Evolutionary conservation across 2,797 vertebrate species (phyloP).

Genomic region (Dicrostonyx torquatus): DNA sequence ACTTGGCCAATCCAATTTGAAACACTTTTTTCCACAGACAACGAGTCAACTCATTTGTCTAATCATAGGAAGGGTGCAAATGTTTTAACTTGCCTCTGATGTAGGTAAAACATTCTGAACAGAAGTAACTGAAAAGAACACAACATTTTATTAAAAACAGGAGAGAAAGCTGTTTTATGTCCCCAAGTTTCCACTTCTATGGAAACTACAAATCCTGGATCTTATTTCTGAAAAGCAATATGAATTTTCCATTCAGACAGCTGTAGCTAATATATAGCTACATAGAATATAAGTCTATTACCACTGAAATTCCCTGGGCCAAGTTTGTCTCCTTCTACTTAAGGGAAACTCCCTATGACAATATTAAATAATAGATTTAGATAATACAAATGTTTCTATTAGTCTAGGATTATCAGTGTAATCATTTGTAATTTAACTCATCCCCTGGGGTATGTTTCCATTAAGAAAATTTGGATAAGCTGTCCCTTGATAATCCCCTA

Average conservation of each 20-base stretch:
- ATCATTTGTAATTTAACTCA: slow-evolving; percentile 39
- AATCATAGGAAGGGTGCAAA: not conserved
- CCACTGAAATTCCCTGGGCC: not conserved
- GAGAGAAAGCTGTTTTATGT: slow-evolving; percentile 33
- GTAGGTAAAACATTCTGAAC: slow-evolving; percentile 52
- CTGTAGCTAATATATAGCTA: slow-evolving; percentile 20
- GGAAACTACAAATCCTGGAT: slow-evolving; percentile 56
- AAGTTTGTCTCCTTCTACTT: slow-evolving; percentile 4
- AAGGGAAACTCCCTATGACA: slow-evolving; percentile 33
- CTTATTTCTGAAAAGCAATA: slow-evolving; percentile 58
- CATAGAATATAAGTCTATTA: slow-evolving; percentile 36
- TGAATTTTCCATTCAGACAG: slow-evolving; percentile 60
- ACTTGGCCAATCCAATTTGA: not conserved
- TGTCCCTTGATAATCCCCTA: slow-evolving; percentile 52
- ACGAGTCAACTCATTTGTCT: slow-evolving; percentile 1
- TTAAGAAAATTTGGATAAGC: slow-evolving; percentile 64
- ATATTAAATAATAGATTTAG: slow-evolving; percentile 51
- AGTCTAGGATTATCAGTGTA: slow-evolving; percentile 60
- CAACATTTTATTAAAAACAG: slow-evolving; percentile 65
- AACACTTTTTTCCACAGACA: not conserved
- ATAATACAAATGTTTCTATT: slow-evolving; percentile 47
- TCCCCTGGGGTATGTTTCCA: slow-evolving; percentile 22
- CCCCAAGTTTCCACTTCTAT: slow-evolving; percentile 42
- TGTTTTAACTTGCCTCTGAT: slow-evolving; percentile 45
- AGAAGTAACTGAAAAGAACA: slow-evolving; percentile 32